phyloP scores from a whole-genome alignment of 2,797 vertebrate species.

The Amphiprion clarkii region DNA sequence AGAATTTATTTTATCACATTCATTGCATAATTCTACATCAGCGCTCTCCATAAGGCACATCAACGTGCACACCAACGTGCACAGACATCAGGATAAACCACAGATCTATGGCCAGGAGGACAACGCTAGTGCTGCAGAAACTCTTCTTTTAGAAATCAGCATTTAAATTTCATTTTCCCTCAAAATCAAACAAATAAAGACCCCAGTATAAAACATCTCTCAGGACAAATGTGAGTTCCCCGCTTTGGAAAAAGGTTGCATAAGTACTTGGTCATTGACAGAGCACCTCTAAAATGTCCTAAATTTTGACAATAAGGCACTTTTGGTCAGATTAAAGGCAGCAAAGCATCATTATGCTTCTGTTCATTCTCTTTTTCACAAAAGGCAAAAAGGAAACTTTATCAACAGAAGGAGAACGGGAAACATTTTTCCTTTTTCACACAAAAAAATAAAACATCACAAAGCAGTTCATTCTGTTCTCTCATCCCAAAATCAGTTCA shows the following conservation, averaged over 20 bases:
- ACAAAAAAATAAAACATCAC: not conserved
- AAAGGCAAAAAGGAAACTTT: conserved; percentile 14
- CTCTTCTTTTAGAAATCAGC: conserved; percentile 2
- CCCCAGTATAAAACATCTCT: not conserved
- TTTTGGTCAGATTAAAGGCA: conserved; percentile 48
- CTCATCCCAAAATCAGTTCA: conserved; percentile 2
- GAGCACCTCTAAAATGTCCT: conserved; percentile 30
- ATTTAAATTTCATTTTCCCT: conserved; percentile 16
- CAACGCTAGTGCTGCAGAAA: not conserved
- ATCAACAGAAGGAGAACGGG: not conserved
- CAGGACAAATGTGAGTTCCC: not conserved
- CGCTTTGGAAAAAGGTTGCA: not conserved
- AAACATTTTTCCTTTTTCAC: not conserved
- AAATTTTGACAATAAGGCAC: conserved; percentile 54
- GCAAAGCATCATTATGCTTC: not conserved
- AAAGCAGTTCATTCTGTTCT: conserved; percentile 2
- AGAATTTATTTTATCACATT: conserved; percentile 39
- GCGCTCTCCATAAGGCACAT: conserved; percentile 8
- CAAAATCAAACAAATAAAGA: conserved; percentile 3
- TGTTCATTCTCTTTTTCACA: not conserved
- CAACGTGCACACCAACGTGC: too few species aligned
- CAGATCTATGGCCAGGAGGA: not conserved
- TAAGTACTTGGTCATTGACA: conserved; percentile 31
- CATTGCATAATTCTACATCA: conserved; percentile 1
- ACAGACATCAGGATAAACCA: conserved; percentile 5